phyloP scores from a whole-genome alignment of 1,140 invertebrate genomes.

The Bactericera cockerelli region DNA sequence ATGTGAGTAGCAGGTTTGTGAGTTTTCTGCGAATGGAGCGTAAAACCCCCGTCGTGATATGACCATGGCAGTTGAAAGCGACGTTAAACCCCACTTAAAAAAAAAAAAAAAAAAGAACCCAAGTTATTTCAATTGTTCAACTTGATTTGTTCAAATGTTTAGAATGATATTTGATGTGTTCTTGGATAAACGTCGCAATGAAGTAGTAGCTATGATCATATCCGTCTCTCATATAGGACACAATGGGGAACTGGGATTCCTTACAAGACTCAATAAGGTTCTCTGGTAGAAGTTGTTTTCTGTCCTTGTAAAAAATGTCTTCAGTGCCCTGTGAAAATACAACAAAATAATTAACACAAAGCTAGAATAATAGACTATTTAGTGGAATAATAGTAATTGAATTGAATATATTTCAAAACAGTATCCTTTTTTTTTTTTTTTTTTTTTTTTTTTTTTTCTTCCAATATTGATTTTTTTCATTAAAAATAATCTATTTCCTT shows the following conservation, averaged over 20 bases:
- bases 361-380: too few relatives aligned
- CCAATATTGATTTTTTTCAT: too few relatives aligned
- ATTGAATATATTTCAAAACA: not conserved
- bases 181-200: constrained; percentile 80
- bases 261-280: constrained; percentile 60
- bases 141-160: too few relatives aligned
- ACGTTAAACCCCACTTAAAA: too few relatives aligned
- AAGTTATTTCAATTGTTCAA: too few relatives aligned
- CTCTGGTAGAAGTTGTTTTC: constrained; percentile 63
- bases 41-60: too few relatives aligned
- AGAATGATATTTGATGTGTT: constrained; percentile 83
- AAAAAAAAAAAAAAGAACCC: too few relatives aligned
- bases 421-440: not conserved
- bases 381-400: not conserved
- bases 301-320: constrained; percentile 64
- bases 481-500: too few relatives aligned
- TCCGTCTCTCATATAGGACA: constrained; percentile 42
- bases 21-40: too few relatives aligned
- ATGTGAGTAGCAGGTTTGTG: too few relatives aligned
- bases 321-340: constrained; percentile 47
- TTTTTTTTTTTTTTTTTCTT: too few relatives aligned
- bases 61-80: too few relatives aligned
- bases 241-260: constrained; percentile 43
- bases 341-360: constrained; percentile 12
- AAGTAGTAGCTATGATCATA: constrained; percentile 98